These are phyloP conservation scores for Chroicocephalus ridibundus DNA, from an alignment of 2,113 vertebrate species.

Conservation along the genomic window DNA sequence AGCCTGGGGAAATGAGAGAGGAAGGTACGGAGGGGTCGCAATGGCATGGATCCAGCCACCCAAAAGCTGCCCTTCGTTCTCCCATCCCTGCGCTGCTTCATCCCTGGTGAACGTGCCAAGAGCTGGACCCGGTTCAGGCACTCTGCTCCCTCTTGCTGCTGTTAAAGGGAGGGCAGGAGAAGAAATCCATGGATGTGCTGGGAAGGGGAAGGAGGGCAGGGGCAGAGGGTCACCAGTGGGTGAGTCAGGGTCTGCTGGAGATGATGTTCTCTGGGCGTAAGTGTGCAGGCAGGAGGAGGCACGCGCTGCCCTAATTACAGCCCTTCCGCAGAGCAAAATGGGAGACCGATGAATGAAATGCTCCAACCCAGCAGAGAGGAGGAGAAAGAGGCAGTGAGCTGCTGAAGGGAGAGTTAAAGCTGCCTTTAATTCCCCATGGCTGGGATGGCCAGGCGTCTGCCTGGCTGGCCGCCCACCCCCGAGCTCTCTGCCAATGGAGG, in stretches of 20 bases:
- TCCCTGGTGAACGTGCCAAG: neutral
- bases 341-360: neutral
- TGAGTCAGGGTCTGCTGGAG: constrained; percentile 26
- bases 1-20: neutral
- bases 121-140: neutral
- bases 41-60: neutral
- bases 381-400: neutral
- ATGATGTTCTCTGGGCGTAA: neutral
- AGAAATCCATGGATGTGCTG: neutral
- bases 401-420: neutral
- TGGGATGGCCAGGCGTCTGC: accelerated
- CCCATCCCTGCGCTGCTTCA: neutral
- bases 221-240: neutral
- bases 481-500: neutral
- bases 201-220: neutral
- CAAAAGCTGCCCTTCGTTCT: neutral
- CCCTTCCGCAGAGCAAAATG: neutral
- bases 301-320: neutral
- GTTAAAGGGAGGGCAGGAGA: neutral
- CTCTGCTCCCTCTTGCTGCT: neutral
- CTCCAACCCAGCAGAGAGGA: neutral
- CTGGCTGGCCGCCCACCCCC: neutral
- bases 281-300: neutral
- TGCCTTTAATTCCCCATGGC: neutral
- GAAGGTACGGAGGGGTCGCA: neutral